Conservation (phyloP, 2,888 invertebrate genomes). For the Nomada hirtipes region DNA sequence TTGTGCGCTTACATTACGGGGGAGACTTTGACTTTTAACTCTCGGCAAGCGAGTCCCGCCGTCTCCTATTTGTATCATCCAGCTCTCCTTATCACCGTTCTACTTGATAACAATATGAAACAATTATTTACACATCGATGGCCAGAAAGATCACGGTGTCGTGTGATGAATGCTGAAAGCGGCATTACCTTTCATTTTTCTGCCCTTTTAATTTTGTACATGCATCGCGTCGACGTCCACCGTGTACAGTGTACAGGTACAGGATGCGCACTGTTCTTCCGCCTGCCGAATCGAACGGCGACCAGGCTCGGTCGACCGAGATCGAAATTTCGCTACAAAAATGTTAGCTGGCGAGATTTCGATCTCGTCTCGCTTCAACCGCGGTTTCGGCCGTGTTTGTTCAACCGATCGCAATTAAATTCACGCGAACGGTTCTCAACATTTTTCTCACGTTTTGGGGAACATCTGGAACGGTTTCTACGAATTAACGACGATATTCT, state of each 20-base stretch:
- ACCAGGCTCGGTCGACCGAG: neutral
- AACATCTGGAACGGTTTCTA: neutral
- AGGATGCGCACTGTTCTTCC: neutral
- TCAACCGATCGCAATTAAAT: constrained; percentile 12
- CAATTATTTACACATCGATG: constrained; percentile 73
- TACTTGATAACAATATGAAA: constrained; percentile 71
- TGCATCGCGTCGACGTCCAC: constrained; percentile 25
- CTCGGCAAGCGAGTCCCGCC: constrained; percentile 47
- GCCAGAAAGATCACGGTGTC: constrained; percentile 54
- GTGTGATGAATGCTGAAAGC: constrained; percentile 45
- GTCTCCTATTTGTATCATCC: constrained; percentile 52
- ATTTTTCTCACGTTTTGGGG: neutral
- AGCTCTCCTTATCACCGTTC: constrained; percentile 56
- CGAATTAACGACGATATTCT: too few species aligned
- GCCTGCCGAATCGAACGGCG: neutral
- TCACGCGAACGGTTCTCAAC: neutral
- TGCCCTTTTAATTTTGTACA: neutral
- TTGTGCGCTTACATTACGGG: constrained; percentile 79
- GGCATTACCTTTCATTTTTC: neutral
- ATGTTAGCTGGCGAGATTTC: neutral
- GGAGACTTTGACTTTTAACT: constrained; percentile 43
- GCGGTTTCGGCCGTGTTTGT: neutral
- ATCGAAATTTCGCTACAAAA: constrained; percentile 21
- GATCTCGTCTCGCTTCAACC: constrained; percentile 9
- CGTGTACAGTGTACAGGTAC: neutral